Percentiles rank a stretch among this genome's conserved stretches.
These are phyloP conservation scores for Lepidochrysops patricia DNA, from an alignment of 2,888 invertebrate genomes.

Conservation along the genomic window DNA sequence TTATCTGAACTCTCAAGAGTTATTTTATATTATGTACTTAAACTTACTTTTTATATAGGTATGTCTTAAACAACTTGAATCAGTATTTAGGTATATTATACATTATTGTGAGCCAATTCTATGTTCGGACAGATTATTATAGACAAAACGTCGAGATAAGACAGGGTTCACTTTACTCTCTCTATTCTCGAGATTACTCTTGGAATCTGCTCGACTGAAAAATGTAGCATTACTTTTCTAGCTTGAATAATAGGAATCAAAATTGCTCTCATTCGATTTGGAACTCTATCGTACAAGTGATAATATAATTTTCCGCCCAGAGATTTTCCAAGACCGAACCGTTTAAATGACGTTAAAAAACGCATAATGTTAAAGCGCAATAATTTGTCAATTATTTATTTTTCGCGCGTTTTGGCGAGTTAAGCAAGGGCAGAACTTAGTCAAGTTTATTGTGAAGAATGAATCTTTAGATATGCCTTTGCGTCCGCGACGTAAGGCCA, in stretches of 20 bases:
- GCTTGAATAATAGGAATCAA: too few relatives aligned
- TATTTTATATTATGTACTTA: neutral
- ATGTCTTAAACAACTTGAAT: neutral
- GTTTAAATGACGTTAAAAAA: neutral
- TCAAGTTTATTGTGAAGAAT: neutral
- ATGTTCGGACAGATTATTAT: neutral
- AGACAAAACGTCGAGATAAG: neutral
- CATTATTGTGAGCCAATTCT: neutral
- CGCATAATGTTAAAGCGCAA: neutral
- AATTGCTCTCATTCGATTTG: too few relatives aligned
- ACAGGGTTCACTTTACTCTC: too few relatives aligned
- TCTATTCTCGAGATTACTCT: neutral
- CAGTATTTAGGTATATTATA: neutral
- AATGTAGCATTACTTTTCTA: too few relatives aligned
- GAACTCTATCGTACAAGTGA: too few relatives aligned
- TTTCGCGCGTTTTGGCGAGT: neutral
- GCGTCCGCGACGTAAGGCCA: neutral
- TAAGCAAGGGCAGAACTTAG: neutral
- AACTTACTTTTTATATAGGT: neutral
- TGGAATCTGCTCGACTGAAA: too few relatives aligned
- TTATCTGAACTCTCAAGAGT: neutral
- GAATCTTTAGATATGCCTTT: neutral
- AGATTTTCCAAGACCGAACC: too few relatives aligned
- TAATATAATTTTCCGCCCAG: too few relatives aligned
- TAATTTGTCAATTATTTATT: neutral